A percentile compares a stretch with the other conserved stretches of the same genome.
Conservation (phyloP, 2,888 invertebrate species). For the Leptogaster cylindrica region DNA sequence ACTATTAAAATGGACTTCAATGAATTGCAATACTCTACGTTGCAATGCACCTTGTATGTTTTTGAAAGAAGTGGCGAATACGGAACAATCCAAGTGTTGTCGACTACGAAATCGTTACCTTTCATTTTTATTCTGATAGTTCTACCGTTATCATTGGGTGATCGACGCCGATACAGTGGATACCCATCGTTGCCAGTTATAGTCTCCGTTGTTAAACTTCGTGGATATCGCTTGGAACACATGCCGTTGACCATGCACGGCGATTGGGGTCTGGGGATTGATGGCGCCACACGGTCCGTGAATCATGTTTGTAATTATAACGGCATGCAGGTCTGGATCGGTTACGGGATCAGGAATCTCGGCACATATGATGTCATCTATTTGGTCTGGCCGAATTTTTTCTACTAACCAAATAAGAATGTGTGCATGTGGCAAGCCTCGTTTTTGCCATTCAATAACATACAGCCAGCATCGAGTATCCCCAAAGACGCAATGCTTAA, state of each 20-base stretch:
- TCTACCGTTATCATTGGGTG: slow-evolving; percentile 36
- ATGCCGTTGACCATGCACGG: slow-evolving; percentile 54
- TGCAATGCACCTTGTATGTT: slow-evolving; percentile 54
- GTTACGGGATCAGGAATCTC: slow-evolving; percentile 49
- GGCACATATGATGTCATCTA: slow-evolving; percentile 51
- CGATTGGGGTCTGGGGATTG: slow-evolving; percentile 50
- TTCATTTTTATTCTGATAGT: slow-evolving; percentile 48
- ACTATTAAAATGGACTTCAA: slow-evolving; percentile 44
- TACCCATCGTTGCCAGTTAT: slow-evolving; percentile 55
- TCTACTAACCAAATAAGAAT: no score
- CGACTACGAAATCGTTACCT: slow-evolving; percentile 43
- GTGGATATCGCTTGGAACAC: slow-evolving; percentile 56
- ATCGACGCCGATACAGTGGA: slow-evolving; percentile 53
- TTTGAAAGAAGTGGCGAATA: slow-evolving; percentile 47
- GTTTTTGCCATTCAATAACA: slow-evolving; percentile 53
- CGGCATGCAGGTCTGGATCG: slow-evolving; percentile 49
- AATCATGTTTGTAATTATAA: slow-evolving; percentile 55
- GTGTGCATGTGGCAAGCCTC: no score
- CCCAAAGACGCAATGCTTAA: slow-evolving; percentile 45
- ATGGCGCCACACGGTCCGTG: slow-evolving; percentile 54
- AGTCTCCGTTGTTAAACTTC: slow-evolving; percentile 51
- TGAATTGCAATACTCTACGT: slow-evolving; percentile 56
- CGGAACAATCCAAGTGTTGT: slow-evolving; percentile 35
- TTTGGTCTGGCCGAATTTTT: slow-evolving; percentile 52
- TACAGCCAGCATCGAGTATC: slow-evolving; percentile 51